Conservation (phyloP, 2,797 vertebrate species). For the Heliangelus exortis region DNA sequence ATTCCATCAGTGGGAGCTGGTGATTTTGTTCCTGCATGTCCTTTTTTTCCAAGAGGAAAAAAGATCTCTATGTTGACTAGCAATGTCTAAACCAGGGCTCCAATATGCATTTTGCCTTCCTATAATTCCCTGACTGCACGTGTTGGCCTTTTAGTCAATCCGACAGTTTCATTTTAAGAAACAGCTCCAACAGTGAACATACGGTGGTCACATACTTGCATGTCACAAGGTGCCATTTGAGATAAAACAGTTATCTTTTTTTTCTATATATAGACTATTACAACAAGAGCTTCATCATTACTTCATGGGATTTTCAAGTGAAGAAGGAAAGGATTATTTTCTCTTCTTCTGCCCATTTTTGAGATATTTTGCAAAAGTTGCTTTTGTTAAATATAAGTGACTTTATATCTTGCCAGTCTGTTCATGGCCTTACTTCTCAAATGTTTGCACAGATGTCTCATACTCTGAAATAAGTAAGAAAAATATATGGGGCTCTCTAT, state of each 20-base stretch:
- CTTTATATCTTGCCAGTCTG: not conserved
- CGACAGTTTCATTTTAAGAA: slow-evolving; percentile 30
- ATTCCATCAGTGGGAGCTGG: not conserved
- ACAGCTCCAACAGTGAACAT: not conserved
- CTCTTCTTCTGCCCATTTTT: not conserved
- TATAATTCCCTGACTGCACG: not conserved
- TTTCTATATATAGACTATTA: not conserved
- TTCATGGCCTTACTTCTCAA: not conserved
- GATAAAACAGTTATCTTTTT: not conserved
- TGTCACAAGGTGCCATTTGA: not conserved
- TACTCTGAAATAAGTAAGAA: not conserved
- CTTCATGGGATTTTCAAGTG: not conserved
- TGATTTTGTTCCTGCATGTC: not conserved
- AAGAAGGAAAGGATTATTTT: not conserved
- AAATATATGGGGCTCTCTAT: not conserved
- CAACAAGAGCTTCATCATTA: not conserved
- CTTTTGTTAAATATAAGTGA: not conserved
- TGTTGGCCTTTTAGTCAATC: not conserved
- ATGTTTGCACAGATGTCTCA: not conserved
- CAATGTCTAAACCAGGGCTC: not conserved
- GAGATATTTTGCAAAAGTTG: not conserved
- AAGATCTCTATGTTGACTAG: not conserved
- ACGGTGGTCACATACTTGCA: not conserved
- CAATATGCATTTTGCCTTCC: not conserved
- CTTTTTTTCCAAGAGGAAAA: not conserved